These are phyloP conservation scores for Melospiza georgiana DNA, from an alignment of 2,113 vertebrate species.

Conservation along the genomic window DNA sequence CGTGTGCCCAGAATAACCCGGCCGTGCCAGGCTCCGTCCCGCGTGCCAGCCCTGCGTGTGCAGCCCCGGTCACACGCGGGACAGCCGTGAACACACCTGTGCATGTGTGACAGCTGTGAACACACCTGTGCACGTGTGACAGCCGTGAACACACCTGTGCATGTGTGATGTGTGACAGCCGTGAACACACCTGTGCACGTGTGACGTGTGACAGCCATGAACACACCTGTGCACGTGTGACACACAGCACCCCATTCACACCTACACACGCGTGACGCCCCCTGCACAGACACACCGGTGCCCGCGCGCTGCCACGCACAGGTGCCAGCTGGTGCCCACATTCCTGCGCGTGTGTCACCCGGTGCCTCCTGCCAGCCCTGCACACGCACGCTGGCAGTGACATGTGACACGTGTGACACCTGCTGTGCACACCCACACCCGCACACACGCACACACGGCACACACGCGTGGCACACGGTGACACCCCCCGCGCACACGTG, in stretches of 20 bases:
- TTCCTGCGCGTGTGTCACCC: background rate
- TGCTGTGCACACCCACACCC: too few species aligned
- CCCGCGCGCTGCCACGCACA: rapidly evolving
- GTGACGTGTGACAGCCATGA: background rate
- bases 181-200: background rate
- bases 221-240: background rate
- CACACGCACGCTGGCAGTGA: background rate
- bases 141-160: background rate
- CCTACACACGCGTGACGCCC: background rate
- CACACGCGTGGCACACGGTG: background rate
- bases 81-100: background rate
- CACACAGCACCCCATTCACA: too few species aligned
- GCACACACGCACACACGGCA: too few species aligned
- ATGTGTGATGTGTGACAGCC: background rate
- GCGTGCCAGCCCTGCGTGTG: background rate
- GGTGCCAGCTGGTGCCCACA: background rate
- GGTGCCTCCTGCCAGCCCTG: background rate
- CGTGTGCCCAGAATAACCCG: background rate
- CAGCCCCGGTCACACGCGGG: background rate
- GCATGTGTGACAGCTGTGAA: too few species aligned
- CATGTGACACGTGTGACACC: background rate
- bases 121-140: background rate
- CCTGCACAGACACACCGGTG: background rate
- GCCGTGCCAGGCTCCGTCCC: background rate
- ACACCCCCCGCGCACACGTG: background rate